These are phyloP conservation scores for Alethe diademata DNA, from an alignment of 2,113 vertebrate species.

Conservation along the genomic window DNA sequence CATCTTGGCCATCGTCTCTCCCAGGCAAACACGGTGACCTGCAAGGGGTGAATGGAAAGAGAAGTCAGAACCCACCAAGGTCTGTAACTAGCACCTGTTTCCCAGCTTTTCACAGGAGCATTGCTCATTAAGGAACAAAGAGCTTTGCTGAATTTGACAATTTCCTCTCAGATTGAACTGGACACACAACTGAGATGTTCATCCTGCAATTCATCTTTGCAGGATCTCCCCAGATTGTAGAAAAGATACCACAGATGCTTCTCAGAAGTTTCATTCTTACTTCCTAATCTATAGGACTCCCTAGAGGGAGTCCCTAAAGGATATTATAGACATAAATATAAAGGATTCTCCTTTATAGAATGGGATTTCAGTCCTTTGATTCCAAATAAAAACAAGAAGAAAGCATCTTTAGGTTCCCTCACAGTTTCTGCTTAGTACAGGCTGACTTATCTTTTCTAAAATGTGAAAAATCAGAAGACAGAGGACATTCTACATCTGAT, in stretches of 20 bases:
- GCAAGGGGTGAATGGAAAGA: neutral
- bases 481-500: neutral
- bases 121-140: neutral
- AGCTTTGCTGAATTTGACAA: neutral
- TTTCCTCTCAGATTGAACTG: neutral
- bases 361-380: neutral
- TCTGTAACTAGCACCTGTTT: neutral
- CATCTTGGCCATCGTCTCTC: conserved; percentile 50
- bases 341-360: neutral
- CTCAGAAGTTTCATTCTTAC: neutral
- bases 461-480: neutral
- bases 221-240: neutral
- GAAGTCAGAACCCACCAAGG: neutral
- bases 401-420: neutral
- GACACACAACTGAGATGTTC: rapidly evolving
- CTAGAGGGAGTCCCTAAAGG: no score
- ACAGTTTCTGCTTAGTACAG: neutral
- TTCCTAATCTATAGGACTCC: neutral
- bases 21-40: conserved; percentile 43
- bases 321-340: no score
- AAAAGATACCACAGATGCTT: neutral
- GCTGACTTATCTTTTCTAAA: neutral
- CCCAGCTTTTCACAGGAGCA: neutral
- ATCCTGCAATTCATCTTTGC: neutral
- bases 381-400: neutral